phyloP scores from a whole-genome alignment of 2,888 invertebrate species.

The Drosophila neoperkinsi region DNA sequence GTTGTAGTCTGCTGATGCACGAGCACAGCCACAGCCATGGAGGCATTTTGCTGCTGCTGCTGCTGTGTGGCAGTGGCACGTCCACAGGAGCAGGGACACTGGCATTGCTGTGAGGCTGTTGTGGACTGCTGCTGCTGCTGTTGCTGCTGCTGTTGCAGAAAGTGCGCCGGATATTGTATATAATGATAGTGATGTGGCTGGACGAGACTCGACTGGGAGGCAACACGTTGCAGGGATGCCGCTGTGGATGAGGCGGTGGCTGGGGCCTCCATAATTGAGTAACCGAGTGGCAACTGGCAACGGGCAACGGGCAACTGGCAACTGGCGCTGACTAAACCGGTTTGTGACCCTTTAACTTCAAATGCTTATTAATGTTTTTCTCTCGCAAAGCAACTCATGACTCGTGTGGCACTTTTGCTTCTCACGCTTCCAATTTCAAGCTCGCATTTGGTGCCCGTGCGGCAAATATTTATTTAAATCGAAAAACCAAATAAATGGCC shows the following conservation, averaged over 20 bases:
- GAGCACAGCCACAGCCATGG: constrained; percentile 80
- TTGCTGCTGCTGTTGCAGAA: constrained; percentile 52
- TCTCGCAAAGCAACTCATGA: constrained; percentile 14
- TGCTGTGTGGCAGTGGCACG: constrained; percentile 50
- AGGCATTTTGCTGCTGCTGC: constrained; percentile 67
- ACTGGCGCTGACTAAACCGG: constrained; percentile 76
- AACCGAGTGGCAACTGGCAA: constrained; percentile 34
- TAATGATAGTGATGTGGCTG: constrained; percentile 84
- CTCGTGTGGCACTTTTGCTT: constrained; percentile 44
- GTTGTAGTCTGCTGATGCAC: constrained; percentile 78
- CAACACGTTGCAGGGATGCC: constrained; percentile 84
- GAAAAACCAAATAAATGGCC: constrained; percentile 60
- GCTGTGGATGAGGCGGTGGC: constrained; percentile 28
- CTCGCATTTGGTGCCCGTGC: constrained; percentile 68
- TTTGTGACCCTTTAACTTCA: constrained; percentile 80
- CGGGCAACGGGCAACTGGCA: constrained; percentile 17
- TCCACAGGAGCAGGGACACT: constrained; percentile 73
- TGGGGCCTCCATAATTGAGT: constrained; percentile 47
- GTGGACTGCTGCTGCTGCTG: constrained; percentile 24
- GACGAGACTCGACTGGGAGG: constrained; percentile 89
- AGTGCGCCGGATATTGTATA: constrained; percentile 82
- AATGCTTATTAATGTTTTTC: constrained; percentile 70
- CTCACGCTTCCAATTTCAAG: constrained; percentile 71
- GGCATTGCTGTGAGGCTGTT: constrained; percentile 54
- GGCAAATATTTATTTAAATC: constrained; percentile 39